phyloP scores from a whole-genome alignment of 2,888 invertebrate genomes.

The Aquatica leii region DNA sequence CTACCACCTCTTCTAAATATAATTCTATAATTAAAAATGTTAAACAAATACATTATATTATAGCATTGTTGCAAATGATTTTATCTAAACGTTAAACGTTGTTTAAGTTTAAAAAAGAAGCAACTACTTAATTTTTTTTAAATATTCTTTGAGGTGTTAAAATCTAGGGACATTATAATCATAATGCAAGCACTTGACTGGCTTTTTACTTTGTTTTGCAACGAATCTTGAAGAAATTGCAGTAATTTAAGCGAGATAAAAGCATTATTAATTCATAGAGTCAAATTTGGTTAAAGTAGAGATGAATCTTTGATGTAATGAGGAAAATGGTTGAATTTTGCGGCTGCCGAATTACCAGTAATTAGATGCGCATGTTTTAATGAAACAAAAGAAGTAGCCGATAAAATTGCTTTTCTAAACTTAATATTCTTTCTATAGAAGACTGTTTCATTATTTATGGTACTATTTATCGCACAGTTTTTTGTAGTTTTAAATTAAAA shows the following conservation, averaged over 20 bases:
- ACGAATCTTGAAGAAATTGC: constrained; percentile 31
- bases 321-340: constrained; percentile 35
- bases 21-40: background rate
- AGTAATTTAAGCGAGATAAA: constrained; percentile 37
- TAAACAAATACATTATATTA: background rate
- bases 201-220: constrained; percentile 26
- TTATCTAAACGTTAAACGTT: background rate
- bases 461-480: constrained; percentile 31
- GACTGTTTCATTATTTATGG: constrained; percentile 38
- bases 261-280: constrained; percentile 39
- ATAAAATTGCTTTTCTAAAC: constrained; percentile 35
- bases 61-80: no score
- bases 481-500: constrained; percentile 34
- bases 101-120: background rate
- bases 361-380: constrained; percentile 43
- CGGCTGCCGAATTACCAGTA: constrained; percentile 31
- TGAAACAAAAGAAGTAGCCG: constrained; percentile 38
- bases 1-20: constrained; percentile 1
- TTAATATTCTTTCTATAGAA: constrained; percentile 40
- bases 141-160: constrained; percentile 14
- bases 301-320: constrained; percentile 39
- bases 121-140: constrained; percentile 8
- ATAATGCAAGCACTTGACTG: constrained; percentile 24
- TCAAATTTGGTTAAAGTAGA: constrained; percentile 28
- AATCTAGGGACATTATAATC: constrained; percentile 23